These are phyloP conservation scores for Melopsittacus undulatus DNA, from an alignment of 2,797 vertebrate genomes.

Conservation along the genomic window DNA sequence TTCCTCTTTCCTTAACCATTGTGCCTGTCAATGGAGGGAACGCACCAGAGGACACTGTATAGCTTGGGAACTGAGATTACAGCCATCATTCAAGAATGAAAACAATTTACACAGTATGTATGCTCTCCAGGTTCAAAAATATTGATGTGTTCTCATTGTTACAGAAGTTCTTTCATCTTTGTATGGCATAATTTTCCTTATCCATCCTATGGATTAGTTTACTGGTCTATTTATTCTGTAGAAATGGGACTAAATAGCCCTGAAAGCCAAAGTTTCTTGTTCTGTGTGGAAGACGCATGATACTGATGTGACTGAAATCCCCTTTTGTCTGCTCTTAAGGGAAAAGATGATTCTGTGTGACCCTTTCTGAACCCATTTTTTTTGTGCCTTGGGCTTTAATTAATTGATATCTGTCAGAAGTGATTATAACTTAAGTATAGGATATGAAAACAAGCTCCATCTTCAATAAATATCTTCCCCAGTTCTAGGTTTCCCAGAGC, in stretches of 20 bases:
- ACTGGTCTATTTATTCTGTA: neutral
- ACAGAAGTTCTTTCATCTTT: neutral
- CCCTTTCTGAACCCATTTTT: neutral
- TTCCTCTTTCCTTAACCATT: neutral
- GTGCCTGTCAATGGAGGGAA: neutral
- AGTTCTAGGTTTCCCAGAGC: neutral
- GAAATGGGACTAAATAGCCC: neutral
- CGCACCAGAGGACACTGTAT: rapidly evolving
- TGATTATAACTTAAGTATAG: neutral
- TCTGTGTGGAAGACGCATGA: neutral
- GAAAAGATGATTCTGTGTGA: neutral
- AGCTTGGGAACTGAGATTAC: neutral
- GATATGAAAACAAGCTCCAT: neutral
- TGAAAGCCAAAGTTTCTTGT: neutral
- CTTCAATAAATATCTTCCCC: neutral
- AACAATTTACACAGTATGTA: neutral
- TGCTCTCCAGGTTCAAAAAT: neutral
- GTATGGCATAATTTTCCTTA: neutral
- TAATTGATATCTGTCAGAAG: neutral
- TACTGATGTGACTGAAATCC: neutral
- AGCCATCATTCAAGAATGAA: neutral
- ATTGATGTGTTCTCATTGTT: neutral
- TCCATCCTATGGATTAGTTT: neutral
- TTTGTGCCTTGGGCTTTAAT: neutral
- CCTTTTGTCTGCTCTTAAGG: neutral